phyloP scores from a whole-genome alignment of 2,113 vertebrate genomes.

The Pseudonaja textilis region DNA sequence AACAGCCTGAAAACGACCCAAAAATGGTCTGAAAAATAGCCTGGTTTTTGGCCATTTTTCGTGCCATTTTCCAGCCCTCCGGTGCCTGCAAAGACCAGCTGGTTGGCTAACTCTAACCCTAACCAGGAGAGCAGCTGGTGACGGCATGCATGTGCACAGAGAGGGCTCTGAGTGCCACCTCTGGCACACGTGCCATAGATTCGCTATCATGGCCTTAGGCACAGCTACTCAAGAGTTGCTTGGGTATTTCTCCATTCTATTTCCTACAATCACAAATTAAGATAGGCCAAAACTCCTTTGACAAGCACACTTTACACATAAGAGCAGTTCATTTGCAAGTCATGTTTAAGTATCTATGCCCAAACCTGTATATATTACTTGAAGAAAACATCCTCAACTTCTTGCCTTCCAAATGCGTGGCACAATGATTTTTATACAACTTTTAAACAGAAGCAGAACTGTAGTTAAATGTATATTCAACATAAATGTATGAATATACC shows the following conservation, averaged over 20 bases:
- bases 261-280: constrained; percentile 19
- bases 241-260: neutral
- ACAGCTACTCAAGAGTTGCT: neutral
- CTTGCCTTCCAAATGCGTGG: neutral
- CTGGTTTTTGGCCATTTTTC: too few relatives aligned
- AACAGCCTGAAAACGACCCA: too few relatives aligned
- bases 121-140: too few relatives aligned
- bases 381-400: neutral
- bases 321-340: neutral
- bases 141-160: too few relatives aligned
- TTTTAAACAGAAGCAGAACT: neutral
- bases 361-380: neutral
- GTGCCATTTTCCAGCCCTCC: too few relatives aligned
- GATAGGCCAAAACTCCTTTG: neutral
- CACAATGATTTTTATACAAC: neutral
- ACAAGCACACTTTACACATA: neutral
- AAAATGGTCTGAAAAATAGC: too few relatives aligned
- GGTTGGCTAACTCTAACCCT: too few relatives aligned
- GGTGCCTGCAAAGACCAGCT: too few relatives aligned
- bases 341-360: neutral
- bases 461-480: neutral
- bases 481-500: neutral
- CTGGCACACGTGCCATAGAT: too few relatives aligned
- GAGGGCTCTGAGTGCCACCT: too few relatives aligned
- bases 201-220: neutral